A percentile compares a stretch with the other conserved stretches of the same genome.
Conservation (phyloP, 2,888 invertebrate species). For the Agrilus mali region DNA sequence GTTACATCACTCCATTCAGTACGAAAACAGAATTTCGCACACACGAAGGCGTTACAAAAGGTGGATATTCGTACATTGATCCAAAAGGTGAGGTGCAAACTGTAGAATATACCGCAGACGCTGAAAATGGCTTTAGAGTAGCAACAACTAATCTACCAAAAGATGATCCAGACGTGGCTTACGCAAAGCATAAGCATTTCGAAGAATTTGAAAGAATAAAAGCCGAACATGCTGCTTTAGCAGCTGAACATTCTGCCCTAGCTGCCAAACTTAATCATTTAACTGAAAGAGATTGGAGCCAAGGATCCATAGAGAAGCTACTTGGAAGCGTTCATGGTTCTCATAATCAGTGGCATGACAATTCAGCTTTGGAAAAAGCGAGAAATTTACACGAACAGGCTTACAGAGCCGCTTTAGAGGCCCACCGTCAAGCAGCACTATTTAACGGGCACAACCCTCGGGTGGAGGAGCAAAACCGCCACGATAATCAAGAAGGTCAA, state of each 20-base stretch:
- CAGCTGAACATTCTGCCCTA: constrained; percentile 11
- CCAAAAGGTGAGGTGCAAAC: constrained; percentile 50
- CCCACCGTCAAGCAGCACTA: too few relatives aligned
- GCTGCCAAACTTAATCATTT: neutral
- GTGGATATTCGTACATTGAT: constrained; percentile 58
- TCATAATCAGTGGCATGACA: too few relatives aligned
- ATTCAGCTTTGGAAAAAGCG: too few relatives aligned
- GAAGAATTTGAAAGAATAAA: constrained; percentile 25
- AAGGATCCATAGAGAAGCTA: too few relatives aligned
- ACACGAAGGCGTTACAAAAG: constrained; percentile 48
- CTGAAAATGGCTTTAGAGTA: constrained; percentile 50
- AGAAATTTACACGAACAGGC: too few relatives aligned
- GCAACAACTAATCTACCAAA: constrained; percentile 52
- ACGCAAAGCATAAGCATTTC: constrained; percentile 28
- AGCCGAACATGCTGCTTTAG: constrained; percentile 21
- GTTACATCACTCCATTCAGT: constrained; percentile 52
- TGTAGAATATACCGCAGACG: constrained; percentile 51
- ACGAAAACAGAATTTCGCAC: constrained; percentile 50
- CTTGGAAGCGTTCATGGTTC: too few relatives aligned
- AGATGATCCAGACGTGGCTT: constrained; percentile 30
- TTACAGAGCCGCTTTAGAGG: too few relatives aligned
- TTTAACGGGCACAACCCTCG: too few relatives aligned
- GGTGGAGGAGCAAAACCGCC: too few relatives aligned
- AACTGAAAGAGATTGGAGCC: neutral
- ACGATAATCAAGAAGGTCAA: too few relatives aligned